Conservation (phyloP, 2,113 vertebrate genomes). For the Vulpes ferrilata region DNA sequence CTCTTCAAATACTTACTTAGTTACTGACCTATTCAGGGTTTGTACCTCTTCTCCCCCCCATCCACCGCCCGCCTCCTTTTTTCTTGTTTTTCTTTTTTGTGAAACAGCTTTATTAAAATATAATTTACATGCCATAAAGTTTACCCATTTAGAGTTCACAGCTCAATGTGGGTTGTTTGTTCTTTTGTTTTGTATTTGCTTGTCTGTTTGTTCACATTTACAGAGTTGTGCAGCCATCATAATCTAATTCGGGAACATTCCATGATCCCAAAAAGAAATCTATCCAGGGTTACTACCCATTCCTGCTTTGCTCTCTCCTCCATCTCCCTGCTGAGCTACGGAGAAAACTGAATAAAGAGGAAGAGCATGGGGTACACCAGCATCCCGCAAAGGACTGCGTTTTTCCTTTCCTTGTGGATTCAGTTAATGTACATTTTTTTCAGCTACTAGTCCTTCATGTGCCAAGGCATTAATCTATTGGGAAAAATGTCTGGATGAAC, state of each 20-base stretch:
- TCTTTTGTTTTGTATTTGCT: too few species aligned
- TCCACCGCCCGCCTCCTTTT: neutral
- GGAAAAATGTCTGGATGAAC: neutral
- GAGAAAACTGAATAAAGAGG: neutral
- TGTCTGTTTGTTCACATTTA: neutral
- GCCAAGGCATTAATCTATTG: neutral
- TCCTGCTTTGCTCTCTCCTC: neutral
- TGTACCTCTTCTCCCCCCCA: neutral
- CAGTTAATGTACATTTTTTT: neutral
- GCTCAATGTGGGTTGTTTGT: neutral
- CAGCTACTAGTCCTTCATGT: neutral
- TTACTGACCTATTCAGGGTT: slow-evolving; percentile 21
- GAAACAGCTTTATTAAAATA: neutral
- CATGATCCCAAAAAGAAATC: neutral
- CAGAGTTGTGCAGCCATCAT: neutral
- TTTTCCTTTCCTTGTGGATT: neutral
- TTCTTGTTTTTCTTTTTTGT: neutral
- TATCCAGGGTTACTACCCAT: neutral
- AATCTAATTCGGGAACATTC: slow-evolving; percentile 40
- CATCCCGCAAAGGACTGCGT: too few species aligned
- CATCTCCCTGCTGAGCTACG: neutral
- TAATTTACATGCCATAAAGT: neutral
- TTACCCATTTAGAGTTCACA: neutral
- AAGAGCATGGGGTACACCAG: neutral
- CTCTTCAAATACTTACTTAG: neutral